phyloP scores from a whole-genome alignment of 2,888 invertebrate genomes.

The Heliconius ethilla region DNA sequence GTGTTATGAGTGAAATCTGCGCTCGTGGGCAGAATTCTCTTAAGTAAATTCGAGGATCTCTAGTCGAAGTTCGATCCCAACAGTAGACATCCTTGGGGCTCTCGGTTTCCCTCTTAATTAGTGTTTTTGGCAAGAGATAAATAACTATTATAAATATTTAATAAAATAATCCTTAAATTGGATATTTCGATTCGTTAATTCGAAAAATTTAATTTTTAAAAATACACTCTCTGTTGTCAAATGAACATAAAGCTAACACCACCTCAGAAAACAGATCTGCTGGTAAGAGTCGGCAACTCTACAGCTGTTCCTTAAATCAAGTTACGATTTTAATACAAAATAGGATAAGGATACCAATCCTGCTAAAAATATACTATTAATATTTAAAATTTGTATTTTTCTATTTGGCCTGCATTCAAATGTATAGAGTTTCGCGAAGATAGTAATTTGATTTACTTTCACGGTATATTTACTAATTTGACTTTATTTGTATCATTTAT shows the following conservation, averaged over 20 bases:
- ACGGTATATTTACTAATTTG: constrained; percentile 72
- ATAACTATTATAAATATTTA: no score
- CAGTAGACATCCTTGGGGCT: no score
- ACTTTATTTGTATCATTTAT: constrained; percentile 79
- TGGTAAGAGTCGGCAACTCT: neutral
- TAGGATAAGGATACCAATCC: neutral
- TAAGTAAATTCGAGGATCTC: no score
- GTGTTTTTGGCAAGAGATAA: no score
- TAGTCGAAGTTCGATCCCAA: no score
- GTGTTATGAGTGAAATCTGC: neutral
- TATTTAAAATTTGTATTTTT: neutral
- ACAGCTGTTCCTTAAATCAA: neutral
- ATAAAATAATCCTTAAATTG: no score
- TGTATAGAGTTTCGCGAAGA: constrained; percentile 32
- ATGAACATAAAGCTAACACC: no score
- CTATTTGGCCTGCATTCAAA: neutral
- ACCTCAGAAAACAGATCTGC: no score
- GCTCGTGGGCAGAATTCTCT: neutral
- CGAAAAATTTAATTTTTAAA: no score
- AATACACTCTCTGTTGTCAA: no score
- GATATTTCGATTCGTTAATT: no score
- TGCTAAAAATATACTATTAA: neutral
- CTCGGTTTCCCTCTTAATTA: no score
- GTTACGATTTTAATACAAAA: neutral
- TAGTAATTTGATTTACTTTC: constrained; percentile 49